Base-by-base conservation (phyloP, 1,140 invertebrate genomes). In the Aphidius gifuensis region DNA sequence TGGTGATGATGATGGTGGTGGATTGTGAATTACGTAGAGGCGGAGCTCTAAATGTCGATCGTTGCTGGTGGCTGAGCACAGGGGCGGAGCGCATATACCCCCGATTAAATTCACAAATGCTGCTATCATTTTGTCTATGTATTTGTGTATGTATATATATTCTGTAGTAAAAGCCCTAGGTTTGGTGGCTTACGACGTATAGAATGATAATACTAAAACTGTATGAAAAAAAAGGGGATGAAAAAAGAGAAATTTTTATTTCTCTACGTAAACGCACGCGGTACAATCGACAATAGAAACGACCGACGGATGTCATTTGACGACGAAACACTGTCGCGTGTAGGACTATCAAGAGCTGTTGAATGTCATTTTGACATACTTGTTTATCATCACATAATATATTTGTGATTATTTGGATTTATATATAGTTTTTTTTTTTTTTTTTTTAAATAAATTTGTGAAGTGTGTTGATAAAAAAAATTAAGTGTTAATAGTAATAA, bases 291-390 rank as follows among this genome's bases (percentile, higher is more conserved):
- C 23, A 32, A 32, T 32, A 32, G 66, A 58, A 42, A 59, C 56
- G n/a, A 59, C 49, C 58, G 61, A 58, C 55, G 56, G 48, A 48
- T 69, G 69, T 71, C 71, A 71, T 69, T 76, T 70, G 68, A 66
- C 66, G 65, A 68, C 65, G 70, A 67, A 67, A 65, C 69, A 66
- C 66, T 68, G 68, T 68, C 66, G 23, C 23, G 23, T 32, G 23
- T 32, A 32, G 2, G 58, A 68, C 66, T 46, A 5, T 32, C 9
- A 7, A 7, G 9, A 46, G 32, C 45, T 23, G 43, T 53, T 38
- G 49, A 21, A 45, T 16, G 16, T 16, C 16, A 16, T 1, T 16
- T 16, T 16, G 16, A 16, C 16, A 16, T 16, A 56, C 49, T 45
- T 9, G 2, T 6, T n/a, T 49, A 49, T 49, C 16, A n/a, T 49